Percentiles rank a stretch among this genome's conserved stretches.
These are phyloP conservation scores for Sthenelais limicola DNA, from an alignment of 2,888 invertebrate genomes.

Conservation along the genomic window DNA sequence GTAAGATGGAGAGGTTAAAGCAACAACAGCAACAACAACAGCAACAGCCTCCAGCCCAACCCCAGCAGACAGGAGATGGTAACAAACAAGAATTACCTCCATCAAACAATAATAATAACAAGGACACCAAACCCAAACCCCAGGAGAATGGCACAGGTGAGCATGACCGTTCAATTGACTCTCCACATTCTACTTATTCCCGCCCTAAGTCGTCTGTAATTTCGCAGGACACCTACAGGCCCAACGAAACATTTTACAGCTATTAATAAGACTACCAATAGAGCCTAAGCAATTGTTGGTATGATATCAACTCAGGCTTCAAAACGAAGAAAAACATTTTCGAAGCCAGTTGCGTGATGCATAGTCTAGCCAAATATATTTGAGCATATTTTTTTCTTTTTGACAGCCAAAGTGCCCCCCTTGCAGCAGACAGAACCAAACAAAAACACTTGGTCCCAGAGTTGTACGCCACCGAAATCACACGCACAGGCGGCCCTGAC, in stretches of 20 bases:
- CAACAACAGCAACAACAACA: slow-evolving; percentile 61
- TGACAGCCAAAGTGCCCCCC: slow-evolving; percentile 15
- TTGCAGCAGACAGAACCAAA: neutral
- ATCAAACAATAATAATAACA: slow-evolving; percentile 35
- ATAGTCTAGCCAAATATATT: neutral
- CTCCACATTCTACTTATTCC: neutral
- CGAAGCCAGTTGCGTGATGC: no score
- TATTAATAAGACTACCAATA: no score
- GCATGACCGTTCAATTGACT: neutral
- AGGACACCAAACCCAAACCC: slow-evolving; percentile 46
- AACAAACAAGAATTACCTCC: slow-evolving; percentile 43
- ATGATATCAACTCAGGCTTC: no score
- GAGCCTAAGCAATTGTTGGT: no score
- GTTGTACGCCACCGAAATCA: slow-evolving; percentile 39
- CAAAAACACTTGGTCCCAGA: neutral
- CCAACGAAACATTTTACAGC: no score
- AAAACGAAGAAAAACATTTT: no score
- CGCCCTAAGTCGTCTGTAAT: no score
- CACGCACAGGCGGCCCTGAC: slow-evolving; percentile 18
- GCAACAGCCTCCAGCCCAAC: slow-evolving; percentile 32
- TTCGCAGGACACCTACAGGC: no score
- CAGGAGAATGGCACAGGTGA: slow-evolving; percentile 42
- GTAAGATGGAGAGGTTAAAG: slow-evolving; percentile 72
- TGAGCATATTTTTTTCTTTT: neutral
- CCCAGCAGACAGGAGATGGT: slow-evolving; percentile 11